These are phyloP conservation scores for Cheilinus undulatus DNA, from an alignment of 2,113 vertebrate species.

Conservation along the genomic window DNA sequence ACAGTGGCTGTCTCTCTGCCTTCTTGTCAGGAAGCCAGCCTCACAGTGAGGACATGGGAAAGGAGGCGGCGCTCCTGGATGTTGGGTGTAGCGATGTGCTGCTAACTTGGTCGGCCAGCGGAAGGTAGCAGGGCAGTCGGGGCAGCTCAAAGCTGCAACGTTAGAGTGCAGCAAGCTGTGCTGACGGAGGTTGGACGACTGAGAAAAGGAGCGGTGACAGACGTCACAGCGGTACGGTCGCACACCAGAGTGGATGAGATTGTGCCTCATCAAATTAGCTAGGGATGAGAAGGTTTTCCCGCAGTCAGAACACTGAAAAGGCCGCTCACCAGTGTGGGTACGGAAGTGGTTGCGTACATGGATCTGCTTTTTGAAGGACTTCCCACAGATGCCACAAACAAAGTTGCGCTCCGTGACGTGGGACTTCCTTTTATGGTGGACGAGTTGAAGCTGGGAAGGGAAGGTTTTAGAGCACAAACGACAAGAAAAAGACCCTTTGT, in stretches of 20 bases:
- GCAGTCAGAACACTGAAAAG: constrained; percentile 90
- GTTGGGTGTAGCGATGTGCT: constrained; percentile 81
- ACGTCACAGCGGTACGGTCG: constrained; percentile 89
- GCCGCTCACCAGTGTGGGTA: constrained; percentile 91
- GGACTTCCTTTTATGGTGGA: constrained; percentile 84
- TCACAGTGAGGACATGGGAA: constrained; percentile 84
- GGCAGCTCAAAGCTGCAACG: constrained; percentile 72
- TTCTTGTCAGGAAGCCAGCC: constrained; percentile 81
- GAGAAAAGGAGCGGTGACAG: constrained; percentile 89
- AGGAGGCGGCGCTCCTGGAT: constrained; percentile 80
- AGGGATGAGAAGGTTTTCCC: constrained; percentile 90
- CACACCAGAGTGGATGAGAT: constrained; percentile 89
- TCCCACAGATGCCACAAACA: constrained; percentile 86
- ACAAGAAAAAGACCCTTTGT: constrained; percentile 78
- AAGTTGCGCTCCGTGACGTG: constrained; percentile 86
- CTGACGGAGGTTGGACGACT: constrained; percentile 92
- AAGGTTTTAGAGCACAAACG: constrained; percentile 86
- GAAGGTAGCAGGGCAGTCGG: constrained; percentile 84
- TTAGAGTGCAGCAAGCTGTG: constrained; percentile 88
- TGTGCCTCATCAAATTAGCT: constrained; percentile 90
- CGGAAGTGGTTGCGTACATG: constrained; percentile 90
- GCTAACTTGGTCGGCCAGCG: constrained; percentile 84
- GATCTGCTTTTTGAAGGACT: constrained; percentile 90
- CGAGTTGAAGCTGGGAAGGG: constrained; percentile 82
- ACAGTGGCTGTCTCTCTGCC: constrained; percentile 80